Percentiles rank a stretch among this genome's conserved stretches.
These are phyloP conservation scores for Amia ocellicauda DNA, from an alignment of 2,113 vertebrate species.

Conservation along the genomic window DNA sequence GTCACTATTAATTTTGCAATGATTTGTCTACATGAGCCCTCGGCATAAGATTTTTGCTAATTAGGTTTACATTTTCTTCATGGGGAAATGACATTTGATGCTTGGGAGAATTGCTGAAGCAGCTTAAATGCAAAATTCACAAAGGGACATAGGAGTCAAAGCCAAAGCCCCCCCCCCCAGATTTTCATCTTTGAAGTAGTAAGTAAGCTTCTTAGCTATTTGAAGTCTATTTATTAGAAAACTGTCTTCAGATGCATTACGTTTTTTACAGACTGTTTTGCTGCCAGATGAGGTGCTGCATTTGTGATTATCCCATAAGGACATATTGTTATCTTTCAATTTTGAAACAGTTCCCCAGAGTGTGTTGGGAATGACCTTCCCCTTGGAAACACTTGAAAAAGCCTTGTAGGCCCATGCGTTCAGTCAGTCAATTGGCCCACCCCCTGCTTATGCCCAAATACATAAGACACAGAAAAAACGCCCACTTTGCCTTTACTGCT, in stretches of 20 bases:
- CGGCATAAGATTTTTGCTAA: slow-evolving; percentile 48
- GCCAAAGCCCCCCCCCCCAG: too few species aligned
- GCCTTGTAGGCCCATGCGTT: too few species aligned
- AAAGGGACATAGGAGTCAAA: slow-evolving; percentile 21
- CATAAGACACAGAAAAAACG: too few species aligned
- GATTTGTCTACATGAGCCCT: slow-evolving; percentile 51
- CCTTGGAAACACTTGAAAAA: too few species aligned
- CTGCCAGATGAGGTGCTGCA: too few species aligned
- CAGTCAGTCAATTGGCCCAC: too few species aligned
- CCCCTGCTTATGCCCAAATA: too few species aligned
- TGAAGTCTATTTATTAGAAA: slow-evolving; percentile 5
- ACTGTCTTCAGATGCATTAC: background rate
- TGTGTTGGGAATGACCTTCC: too few species aligned
- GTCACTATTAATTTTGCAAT: slow-evolving; percentile 49
- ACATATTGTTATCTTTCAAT: background rate
- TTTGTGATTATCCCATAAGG: slow-evolving; percentile 3
- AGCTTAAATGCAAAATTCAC: slow-evolving; percentile 37
- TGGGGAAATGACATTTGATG: slow-evolving; percentile 28
- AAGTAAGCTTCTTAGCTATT: slow-evolving; percentile 16
- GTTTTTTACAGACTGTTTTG: background rate
- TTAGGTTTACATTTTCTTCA: slow-evolving; percentile 42
- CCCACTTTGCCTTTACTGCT: too few species aligned
- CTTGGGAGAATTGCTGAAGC: slow-evolving; percentile 31
- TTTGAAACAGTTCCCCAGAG: too few species aligned
- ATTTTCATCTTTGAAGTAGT: slow-evolving; percentile 22